Evolutionary conservation across 2,888 invertebrate genomes (phyloP).

Genomic region (Nemapogon koenigi): DNA sequence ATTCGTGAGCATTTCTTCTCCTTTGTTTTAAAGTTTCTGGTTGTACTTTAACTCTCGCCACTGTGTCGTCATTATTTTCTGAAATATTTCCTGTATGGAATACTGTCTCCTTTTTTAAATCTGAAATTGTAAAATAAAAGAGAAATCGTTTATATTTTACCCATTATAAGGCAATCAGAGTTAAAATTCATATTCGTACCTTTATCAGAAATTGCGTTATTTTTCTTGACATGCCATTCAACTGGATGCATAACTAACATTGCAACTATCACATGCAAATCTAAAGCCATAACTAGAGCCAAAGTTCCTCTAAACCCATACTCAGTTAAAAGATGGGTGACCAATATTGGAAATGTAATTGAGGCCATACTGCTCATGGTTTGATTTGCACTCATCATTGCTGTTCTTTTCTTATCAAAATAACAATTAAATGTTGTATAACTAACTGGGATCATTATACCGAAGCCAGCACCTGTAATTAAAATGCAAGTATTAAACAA

Average conservation of each 20-base stretch:
- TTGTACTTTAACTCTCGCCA: too few relatives aligned
- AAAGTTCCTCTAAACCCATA: slow-evolving; percentile 78
- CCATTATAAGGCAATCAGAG: too few relatives aligned
- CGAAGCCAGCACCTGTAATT: slow-evolving; percentile 70
- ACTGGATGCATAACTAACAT: slow-evolving; percentile 78
- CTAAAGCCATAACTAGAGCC: slow-evolving; percentile 69
- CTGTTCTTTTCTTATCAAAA: slow-evolving; percentile 71
- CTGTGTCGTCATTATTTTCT: too few relatives aligned
- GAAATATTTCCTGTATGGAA: too few relatives aligned
- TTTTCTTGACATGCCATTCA: slow-evolving; percentile 78
- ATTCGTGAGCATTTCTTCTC: slow-evolving; percentile 28
- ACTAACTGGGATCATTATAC: slow-evolving; percentile 74
- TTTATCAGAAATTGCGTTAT: too few relatives aligned
- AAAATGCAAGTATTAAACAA: not conserved
- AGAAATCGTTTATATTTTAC: too few relatives aligned
- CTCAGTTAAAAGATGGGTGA: slow-evolving; percentile 63
- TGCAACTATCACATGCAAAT: slow-evolving; percentile 71
- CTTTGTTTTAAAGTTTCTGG: slow-evolving; percentile 16
- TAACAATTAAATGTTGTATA: slow-evolving; percentile 79
- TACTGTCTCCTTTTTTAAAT: too few relatives aligned
- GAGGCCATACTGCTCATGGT: slow-evolving; percentile 71
- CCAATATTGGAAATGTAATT: slow-evolving; percentile 71
- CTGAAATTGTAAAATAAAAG: slow-evolving; percentile 25
- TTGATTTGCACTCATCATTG: slow-evolving; percentile 80
- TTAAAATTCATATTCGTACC: too few relatives aligned